Evolutionary conservation across 2,888 invertebrate genomes (phyloP).

Genomic region (Parnassius glacialis): DNA sequence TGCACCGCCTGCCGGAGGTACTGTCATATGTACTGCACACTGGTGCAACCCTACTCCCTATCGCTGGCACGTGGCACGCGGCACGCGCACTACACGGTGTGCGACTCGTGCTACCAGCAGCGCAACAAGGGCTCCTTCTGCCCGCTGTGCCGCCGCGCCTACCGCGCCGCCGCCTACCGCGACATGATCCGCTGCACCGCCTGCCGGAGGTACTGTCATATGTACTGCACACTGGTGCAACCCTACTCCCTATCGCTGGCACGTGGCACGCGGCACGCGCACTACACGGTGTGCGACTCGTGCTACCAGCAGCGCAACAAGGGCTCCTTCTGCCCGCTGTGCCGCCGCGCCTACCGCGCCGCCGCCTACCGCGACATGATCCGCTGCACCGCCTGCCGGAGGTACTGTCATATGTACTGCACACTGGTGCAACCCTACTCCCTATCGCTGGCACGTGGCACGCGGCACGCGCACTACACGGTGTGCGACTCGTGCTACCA

Average conservation of each 20-base stretch:
- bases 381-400: constrained; percentile 92
- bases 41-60: no score
- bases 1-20: constrained; percentile 93
- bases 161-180: constrained; percentile 95
- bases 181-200: constrained; percentile 96
- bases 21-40: constrained; percentile 14
- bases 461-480: constrained; percentile 97
- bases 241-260: constrained; percentile 85
- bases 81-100: constrained; percentile 98
- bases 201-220: constrained; percentile 86
- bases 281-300: constrained; percentile 98
- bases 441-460: constrained; percentile 92
- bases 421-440: no score
- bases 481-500: constrained; percentile 99
- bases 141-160: constrained; percentile 96
- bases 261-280: no score
- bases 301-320: constrained; percentile 99
- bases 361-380: constrained; percentile 97
- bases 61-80: no score
- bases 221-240: no score
- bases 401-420: constrained; percentile 64
- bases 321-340: constrained; percentile 96
- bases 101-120: constrained; percentile 99
- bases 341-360: constrained; percentile 96
- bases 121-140: constrained; percentile 97